Evolutionary conservation across 1,140 invertebrate genomes (phyloP).

Genomic region (Formica selysi): DNA sequence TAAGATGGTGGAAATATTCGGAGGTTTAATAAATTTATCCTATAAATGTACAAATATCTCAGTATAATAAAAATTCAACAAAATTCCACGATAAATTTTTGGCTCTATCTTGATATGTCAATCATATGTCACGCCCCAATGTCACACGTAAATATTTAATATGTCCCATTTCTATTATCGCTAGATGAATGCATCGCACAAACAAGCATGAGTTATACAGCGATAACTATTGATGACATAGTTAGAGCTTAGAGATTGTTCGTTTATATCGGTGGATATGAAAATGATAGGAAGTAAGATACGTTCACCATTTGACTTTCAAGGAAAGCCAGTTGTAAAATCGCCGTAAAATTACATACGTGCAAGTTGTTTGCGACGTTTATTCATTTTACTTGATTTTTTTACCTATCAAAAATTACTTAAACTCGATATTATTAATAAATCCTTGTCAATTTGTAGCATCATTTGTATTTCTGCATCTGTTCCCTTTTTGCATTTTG

Average conservation of each 20-base stretch:
- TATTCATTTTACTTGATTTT: conserved; percentile 20
- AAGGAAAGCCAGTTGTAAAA: not conserved
- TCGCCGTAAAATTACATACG: not conserved
- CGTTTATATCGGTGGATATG: not conserved
- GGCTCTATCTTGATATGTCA: not conserved
- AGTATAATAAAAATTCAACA: not conserved
- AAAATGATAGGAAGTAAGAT: not conserved
- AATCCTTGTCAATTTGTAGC: not conserved
- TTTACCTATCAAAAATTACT: not conserved
- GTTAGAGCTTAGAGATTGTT: not conserved
- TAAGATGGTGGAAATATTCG: not conserved
- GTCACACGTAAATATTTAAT: not conserved
- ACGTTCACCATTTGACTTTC: not conserved
- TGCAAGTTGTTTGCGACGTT: not conserved
- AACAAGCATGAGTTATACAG: not conserved
- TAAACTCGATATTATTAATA: not conserved
- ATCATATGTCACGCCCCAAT: not conserved
- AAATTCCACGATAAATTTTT: conserved; percentile 27
- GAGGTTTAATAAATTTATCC: not conserved
- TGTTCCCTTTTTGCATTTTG: not conserved
- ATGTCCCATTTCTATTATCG: not conserved
- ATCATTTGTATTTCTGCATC: too few relatives aligned
- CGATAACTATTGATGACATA: conserved; percentile 6
- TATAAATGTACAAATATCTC: not conserved
- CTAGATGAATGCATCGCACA: not conserved